phyloP scores from a whole-genome alignment of 2,113 vertebrate species.

The Chloropsis hardwickii region DNA sequence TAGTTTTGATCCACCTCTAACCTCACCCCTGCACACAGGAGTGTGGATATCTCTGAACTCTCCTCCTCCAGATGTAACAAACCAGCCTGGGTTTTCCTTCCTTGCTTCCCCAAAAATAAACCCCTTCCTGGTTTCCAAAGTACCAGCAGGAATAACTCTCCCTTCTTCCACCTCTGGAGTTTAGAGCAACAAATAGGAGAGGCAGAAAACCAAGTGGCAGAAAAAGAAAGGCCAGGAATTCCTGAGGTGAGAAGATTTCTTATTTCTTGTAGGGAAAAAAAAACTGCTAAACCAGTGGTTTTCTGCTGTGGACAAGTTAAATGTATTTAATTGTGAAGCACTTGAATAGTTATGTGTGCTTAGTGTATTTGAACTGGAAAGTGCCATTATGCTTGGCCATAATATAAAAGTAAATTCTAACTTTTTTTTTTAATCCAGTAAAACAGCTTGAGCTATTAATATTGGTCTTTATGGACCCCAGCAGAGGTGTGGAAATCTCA shows the following conservation, averaged over 20 bases:
- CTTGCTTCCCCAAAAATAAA: neutral
- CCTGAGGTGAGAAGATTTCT: neutral
- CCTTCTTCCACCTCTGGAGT: neutral
- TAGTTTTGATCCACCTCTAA: neutral
- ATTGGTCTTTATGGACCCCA: constrained; percentile 4
- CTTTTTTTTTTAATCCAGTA: neutral
- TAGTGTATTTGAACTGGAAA: neutral
- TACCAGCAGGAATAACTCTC: neutral
- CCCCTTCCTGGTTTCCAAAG: neutral
- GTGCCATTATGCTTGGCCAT: neutral
- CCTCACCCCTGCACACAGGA: too few relatives aligned
- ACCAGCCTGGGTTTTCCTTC: neutral
- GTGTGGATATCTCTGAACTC: neutral
- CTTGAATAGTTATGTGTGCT: neutral
- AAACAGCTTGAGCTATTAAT: constrained; percentile 6
- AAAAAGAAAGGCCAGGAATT: neutral
- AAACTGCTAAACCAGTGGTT: neutral
- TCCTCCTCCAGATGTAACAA: neutral
- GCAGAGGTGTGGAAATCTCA: constrained; percentile 39
- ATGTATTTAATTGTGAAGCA: neutral
- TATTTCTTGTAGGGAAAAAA: neutral
- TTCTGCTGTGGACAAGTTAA: neutral
- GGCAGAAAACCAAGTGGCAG: neutral
- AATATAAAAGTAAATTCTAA: constrained; percentile 3
- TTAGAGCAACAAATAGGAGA: neutral